A percentile compares a stretch with the other conserved stretches of the same genome.
Evolutionary conservation across 2,113 vertebrate species (phyloP).

Genomic region (Cavia porcellus): DNA sequence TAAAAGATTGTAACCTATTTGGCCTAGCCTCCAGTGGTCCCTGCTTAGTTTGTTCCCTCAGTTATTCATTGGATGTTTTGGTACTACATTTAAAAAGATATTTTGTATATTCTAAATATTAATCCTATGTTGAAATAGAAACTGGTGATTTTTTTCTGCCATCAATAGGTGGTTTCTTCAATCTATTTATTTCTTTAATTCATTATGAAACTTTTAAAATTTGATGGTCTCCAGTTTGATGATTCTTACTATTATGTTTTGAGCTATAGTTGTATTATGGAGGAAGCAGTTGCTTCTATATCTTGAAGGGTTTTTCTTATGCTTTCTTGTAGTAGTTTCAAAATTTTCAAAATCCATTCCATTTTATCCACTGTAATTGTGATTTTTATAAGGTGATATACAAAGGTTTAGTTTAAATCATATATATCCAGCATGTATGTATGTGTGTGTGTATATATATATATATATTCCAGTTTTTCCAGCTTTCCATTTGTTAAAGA

Average conservation of each 20-base stretch:
- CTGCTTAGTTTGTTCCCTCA: neutral
- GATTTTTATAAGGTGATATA: neutral
- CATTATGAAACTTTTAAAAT: neutral
- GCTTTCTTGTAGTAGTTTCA: neutral
- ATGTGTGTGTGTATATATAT: no score
- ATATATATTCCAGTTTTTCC: no score
- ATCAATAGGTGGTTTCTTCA: neutral
- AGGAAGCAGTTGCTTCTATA: neutral
- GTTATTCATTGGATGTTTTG: neutral
- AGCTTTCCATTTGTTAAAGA: no score
- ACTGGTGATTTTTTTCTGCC: no score
- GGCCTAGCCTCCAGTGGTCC: neutral
- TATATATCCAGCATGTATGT: no score
- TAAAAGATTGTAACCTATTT: neutral
- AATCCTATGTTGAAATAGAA: neutral
- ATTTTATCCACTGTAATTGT: neutral
- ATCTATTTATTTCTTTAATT: neutral
- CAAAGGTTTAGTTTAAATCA: no score
- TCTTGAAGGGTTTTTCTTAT: neutral
- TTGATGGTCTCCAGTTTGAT: neutral
- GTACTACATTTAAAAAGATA: neutral
- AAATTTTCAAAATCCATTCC: neutral
- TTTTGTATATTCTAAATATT: neutral
- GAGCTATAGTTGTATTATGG: neutral
- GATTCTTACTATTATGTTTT: neutral